Base-by-base conservation (phyloP, 2,113 vertebrate species). In the Solenodon paradoxus region DNA sequence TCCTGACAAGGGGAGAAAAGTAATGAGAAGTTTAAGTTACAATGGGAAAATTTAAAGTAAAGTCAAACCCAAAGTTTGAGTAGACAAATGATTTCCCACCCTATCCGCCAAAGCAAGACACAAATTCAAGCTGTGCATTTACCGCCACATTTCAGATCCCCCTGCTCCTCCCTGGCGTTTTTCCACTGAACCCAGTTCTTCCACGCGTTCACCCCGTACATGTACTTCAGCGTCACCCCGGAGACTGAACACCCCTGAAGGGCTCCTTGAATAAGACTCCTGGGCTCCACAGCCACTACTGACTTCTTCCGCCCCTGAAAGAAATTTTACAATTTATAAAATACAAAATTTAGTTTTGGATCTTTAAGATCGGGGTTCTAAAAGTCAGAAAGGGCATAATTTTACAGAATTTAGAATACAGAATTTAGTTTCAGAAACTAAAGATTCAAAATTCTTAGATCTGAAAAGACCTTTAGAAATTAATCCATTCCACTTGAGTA, bases 181-280 rank as follows among this genome's bases (percentile, higher is more conserved):
- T 99, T 99, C 99, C 99, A 99, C 32, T 99, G 99, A 96, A 99
- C 99, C 99, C 99, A 99, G 94, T 98, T 98, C 98, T 99, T 99
- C 99, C 99, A 99, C 78, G 99, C 99, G 0, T 99, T 99, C 1
- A 99, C 98, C 28, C 99, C 99, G 0, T 99, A 99, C 97, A 99
- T 98, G 24, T 99, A 99, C 94, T 99, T 99, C 0, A 99, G 97
- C n/a, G 98, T 98, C 98, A 98, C 98, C 74, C 98, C 99, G 64
- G 98, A 98, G 38, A 98, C 98, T 24, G 98, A 98, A 78, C 98
- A 98, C 0, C 98, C 98, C 0, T 98, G 98, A 94, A 98, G 98
- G 80, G 98, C 98, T 95, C 98, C 97, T 96, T 97, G 96, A 97
- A 98, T 22, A 97, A 98, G 97, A 95, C 96, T 98, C 88, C 97